Percentiles rank a stretch among this genome's conserved stretches.
These are phyloP conservation scores for Plagiodera versicolora DNA, from an alignment of 2,888 invertebrate species.

Conservation along the genomic window DNA sequence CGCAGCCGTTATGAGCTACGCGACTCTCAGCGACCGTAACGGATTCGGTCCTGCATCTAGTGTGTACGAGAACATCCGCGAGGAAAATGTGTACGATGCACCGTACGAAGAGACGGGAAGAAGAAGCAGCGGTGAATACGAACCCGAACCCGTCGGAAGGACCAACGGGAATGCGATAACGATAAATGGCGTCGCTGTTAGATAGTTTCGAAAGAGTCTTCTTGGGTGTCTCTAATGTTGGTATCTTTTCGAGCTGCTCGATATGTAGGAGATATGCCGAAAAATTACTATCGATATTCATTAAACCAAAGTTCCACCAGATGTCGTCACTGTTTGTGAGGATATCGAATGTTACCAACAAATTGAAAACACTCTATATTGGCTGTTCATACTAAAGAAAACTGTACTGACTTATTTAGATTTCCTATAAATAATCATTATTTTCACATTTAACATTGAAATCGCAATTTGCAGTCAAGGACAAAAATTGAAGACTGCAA, in stretches of 20 bases:
- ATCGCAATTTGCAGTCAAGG: too few species aligned
- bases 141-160: slow-evolving; percentile 66
- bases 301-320: too few species aligned
- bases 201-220: slow-evolving; percentile 53
- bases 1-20: slow-evolving; percentile 87
- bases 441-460: too few species aligned
- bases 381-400: background rate
- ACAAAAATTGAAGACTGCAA: too few species aligned
- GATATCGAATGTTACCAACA: background rate
- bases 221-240: too few species aligned
- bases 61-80: slow-evolving; percentile 65
- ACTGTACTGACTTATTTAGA: background rate
- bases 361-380: background rate
- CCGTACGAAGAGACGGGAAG: slow-evolving; percentile 71
- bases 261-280: too few species aligned
- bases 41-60: slow-evolving; percentile 54
- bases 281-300: too few species aligned
- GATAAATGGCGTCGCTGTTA: slow-evolving; percentile 86
- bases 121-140: slow-evolving; percentile 61
- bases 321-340: too few species aligned
- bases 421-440: too few species aligned
- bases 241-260: too few species aligned
- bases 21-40: slow-evolving; percentile 75
- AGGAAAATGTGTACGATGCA: slow-evolving; percentile 75
- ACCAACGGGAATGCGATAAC: slow-evolving; percentile 69